These are phyloP conservation scores for Clarias batrachus DNA, from an alignment of 2,113 vertebrate species.

Conservation along the genomic window DNA sequence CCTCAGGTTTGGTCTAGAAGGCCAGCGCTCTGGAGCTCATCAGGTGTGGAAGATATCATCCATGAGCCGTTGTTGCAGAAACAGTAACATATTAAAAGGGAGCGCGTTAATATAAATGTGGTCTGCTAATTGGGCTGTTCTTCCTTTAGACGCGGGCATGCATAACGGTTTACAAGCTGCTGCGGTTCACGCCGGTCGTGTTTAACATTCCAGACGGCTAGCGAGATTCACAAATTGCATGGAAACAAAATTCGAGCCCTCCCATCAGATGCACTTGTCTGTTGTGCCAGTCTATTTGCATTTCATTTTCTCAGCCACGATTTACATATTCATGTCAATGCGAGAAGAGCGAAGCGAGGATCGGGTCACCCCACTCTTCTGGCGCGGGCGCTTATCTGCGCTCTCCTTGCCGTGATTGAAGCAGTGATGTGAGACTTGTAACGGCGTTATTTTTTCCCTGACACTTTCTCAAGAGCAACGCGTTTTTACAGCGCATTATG, in stretches of 20 bases:
- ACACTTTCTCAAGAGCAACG: conserved; percentile 12
- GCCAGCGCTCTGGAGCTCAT: background rate
- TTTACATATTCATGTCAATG: conserved; percentile 25
- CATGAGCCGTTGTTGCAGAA: background rate
- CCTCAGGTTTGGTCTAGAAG: background rate
- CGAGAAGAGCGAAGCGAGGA: background rate
- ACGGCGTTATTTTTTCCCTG: background rate
- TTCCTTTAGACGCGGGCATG: background rate
- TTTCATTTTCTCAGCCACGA: conserved; percentile 1
- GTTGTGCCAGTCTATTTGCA: conserved; percentile 18
- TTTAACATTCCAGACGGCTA: background rate
- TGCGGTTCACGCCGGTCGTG: too few species aligned
- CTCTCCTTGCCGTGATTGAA: background rate
- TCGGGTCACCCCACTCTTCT: background rate
- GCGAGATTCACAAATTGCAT: background rate
- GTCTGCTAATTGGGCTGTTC: background rate
- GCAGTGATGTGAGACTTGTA: background rate
- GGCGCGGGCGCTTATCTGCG: background rate
- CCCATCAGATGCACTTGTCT: conserved; percentile 16
- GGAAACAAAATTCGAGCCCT: background rate
- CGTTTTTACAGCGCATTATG: conserved; percentile 15
- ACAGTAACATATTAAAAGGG: background rate
- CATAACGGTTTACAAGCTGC: background rate
- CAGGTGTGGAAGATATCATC: background rate
- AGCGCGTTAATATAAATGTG: background rate